A percentile compares a stretch with the other conserved stretches of the same genome.
phyloP scores from a whole-genome alignment of 2,888 invertebrate species.

The Bursaphelenchus okinawaensis region DNA sequence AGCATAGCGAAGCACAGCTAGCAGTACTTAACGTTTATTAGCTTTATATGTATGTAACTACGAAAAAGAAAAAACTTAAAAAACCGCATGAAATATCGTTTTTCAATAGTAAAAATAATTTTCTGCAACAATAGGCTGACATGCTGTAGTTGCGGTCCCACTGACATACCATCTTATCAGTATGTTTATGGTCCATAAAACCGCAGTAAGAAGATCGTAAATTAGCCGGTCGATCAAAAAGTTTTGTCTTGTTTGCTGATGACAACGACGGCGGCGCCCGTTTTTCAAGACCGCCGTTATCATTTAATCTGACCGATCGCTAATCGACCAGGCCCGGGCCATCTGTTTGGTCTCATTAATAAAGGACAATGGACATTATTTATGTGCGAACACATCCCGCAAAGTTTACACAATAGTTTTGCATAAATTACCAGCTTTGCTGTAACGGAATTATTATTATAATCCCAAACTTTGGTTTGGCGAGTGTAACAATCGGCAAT shows the following conservation, averaged over 20 bases:
- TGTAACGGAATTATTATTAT: neutral
- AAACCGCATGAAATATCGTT: too few species aligned
- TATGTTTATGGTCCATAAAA: neutral
- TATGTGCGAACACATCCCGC: neutral
- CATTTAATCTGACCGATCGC: neutral
- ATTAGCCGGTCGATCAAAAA: neutral
- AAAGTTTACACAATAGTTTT: neutral
- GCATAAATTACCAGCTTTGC: neutral
- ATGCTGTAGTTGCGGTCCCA: too few species aligned
- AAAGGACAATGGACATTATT: constrained; percentile 1
- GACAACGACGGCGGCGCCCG: neutral
- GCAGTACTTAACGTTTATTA: too few species aligned
- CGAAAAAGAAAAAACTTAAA: too few species aligned
- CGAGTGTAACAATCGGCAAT: too few species aligned
- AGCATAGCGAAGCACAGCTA: too few species aligned
- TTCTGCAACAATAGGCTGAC: too few species aligned
- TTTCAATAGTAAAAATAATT: too few species aligned
- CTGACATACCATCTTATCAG: too few species aligned
- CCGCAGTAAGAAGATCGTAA: neutral
- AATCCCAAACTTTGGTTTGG: too few species aligned
- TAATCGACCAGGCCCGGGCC: neutral
- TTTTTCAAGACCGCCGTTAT: neutral
- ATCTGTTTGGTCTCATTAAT: constrained; percentile 4
- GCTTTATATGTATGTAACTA: too few species aligned
- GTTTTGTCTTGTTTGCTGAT: constrained; percentile 2